Conservation (phyloP, 2,797 vertebrate species). For the Neosilurus mollespiculum region DNA sequence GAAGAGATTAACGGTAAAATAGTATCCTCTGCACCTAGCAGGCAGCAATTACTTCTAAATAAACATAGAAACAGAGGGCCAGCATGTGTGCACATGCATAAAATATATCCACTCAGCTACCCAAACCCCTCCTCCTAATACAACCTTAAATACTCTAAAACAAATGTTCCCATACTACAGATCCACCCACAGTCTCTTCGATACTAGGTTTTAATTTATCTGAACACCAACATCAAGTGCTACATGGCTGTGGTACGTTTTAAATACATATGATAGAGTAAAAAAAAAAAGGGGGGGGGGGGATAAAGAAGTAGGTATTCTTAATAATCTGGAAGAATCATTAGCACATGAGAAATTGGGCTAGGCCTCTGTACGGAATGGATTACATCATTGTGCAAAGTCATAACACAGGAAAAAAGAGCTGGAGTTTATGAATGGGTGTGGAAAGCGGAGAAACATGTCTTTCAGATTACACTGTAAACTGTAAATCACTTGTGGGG, state of each 20-base stretch:
- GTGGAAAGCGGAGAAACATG: constrained; percentile 44
- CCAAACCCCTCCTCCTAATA: constrained; percentile 49
- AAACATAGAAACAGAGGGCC: constrained; percentile 61
- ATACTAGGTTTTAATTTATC: neutral
- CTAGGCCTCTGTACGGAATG: neutral
- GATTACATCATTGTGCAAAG: constrained; percentile 51
- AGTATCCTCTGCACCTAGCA: constrained; percentile 63
- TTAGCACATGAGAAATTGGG: neutral
- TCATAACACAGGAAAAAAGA: constrained; percentile 35
- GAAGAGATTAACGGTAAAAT: constrained; percentile 70
- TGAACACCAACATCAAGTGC: neutral
- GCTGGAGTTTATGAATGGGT: constrained; percentile 23
- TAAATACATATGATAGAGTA: neutral
- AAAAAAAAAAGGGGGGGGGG: neutral
- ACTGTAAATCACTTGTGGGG: constrained; percentile 40
- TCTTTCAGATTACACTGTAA: constrained; percentile 42
- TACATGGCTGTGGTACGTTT: neutral
- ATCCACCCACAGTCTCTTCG: neutral
- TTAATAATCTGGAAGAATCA: constrained; percentile 15
- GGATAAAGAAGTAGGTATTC: neutral
- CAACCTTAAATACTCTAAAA: neutral
- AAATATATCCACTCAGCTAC: constrained; percentile 60
- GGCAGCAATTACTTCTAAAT: constrained; percentile 65
- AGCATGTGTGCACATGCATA: constrained; percentile 53
- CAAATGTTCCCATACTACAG: neutral